phyloP scores from a whole-genome alignment of 2,888 invertebrate species.

The Andrena praecox region DNA sequence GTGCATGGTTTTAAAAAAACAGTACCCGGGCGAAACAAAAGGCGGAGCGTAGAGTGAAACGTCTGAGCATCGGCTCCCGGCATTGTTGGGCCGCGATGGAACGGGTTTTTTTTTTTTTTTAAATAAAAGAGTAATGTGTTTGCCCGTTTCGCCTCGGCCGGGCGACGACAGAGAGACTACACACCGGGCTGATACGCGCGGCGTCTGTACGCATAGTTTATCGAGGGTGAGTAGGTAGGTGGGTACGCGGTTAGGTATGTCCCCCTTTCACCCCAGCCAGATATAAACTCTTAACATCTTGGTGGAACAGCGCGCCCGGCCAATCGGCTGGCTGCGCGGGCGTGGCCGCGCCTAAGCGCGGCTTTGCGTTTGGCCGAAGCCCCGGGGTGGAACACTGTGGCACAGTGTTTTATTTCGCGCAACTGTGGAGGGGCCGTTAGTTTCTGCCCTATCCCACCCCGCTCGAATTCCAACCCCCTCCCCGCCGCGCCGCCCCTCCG shows the following conservation, averaged over 20 bases:
- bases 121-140: constrained; percentile 82
- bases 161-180: constrained; percentile 43
- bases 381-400: constrained; percentile 83
- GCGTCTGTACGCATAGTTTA: constrained; percentile 58
- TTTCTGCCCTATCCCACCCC: constrained; percentile 76
- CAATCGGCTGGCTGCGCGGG: constrained; percentile 68
- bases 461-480: constrained; percentile 36
- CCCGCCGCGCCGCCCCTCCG: background rate
- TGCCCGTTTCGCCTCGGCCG: constrained; percentile 73
- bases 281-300: constrained; percentile 82
- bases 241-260: constrained; percentile 76
- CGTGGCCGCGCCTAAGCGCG: constrained; percentile 73
- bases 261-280: constrained; percentile 76
- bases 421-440: constrained; percentile 76
- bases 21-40: constrained; percentile 82
- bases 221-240: constrained; percentile 73
- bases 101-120: constrained; percentile 72
- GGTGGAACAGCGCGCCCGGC: constrained; percentile 66
- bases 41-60: constrained; percentile 77
- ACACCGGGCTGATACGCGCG: constrained; percentile 46
- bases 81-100: constrained; percentile 79
- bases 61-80: constrained; percentile 80
- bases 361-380: constrained; percentile 75
- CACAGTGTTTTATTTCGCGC: constrained; percentile 82
- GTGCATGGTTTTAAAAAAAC: constrained; percentile 75